Percentiles rank a stretch among this genome's conserved stretches.
Evolutionary conservation across 2,113 vertebrate genomes (phyloP).

Genomic region (Nothobranchius furzeri): DNA sequence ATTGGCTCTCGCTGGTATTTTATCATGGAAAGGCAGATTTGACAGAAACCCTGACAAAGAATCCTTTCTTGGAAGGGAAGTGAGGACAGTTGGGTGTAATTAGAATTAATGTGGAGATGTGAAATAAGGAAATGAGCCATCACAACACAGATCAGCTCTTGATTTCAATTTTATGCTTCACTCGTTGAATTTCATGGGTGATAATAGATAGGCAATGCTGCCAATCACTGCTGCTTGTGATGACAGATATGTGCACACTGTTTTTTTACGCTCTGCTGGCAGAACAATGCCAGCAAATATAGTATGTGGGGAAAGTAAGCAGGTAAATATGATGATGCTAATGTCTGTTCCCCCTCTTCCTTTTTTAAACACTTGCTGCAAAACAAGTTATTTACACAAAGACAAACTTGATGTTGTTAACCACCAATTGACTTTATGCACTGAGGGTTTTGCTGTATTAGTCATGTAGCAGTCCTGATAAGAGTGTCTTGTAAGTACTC

Average conservation of each 20-base stretch:
- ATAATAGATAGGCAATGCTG: conserved; percentile 66
- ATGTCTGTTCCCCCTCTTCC: neutral
- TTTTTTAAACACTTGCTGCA: conserved; percentile 1
- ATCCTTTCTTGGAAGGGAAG: conserved; percentile 62
- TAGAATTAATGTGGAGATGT: conserved; percentile 77
- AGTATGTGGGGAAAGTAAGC: neutral
- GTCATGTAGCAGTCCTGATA: conserved; percentile 5
- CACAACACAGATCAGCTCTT: conserved; percentile 72
- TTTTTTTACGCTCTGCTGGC: conserved; percentile 40
- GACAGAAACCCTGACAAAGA: conserved; percentile 72
- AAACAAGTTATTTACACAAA: conserved; percentile 9
- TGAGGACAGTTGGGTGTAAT: conserved; percentile 73
- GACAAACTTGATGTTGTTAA: neutral
- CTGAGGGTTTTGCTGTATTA: neutral
- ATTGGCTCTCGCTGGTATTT: conserved; percentile 59
- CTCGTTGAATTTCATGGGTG: conserved; percentile 69
- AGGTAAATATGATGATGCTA: neutral
- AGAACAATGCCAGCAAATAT: conserved; percentile 24
- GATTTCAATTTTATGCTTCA: conserved; percentile 75
- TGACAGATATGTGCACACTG: conserved; percentile 50
- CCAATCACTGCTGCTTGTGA: conserved; percentile 43
- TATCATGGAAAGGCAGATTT: conserved; percentile 64
- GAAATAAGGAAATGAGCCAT: conserved; percentile 77
- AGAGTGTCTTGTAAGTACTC: neutral
- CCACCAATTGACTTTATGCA: neutral